These are phyloP conservation scores for Ophion obscuratus DNA, from an alignment of 2,888 invertebrate species.

Conservation along the genomic window DNA sequence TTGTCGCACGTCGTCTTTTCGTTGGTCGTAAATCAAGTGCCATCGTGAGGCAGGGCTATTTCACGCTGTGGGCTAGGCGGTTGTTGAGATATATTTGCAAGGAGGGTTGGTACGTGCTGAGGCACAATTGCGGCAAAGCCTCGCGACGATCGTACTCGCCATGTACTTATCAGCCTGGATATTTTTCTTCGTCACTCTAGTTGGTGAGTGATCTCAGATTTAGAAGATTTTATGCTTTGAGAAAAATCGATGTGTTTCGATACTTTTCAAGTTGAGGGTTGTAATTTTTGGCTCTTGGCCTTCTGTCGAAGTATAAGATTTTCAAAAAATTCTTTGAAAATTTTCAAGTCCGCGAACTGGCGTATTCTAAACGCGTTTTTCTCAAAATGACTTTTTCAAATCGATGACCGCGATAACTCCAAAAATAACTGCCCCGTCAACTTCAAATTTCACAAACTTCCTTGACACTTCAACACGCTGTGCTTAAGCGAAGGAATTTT, in stretches of 20 bases:
- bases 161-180: conserved; percentile 32
- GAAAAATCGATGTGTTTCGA: not conserved
- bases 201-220: conserved; percentile 19
- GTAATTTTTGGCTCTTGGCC: not conserved
- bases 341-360: too few species aligned
- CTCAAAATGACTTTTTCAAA: too few species aligned
- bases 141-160: conserved; percentile 24
- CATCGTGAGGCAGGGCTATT: conserved; percentile 38
- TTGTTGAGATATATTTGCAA: not conserved
- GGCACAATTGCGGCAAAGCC: conserved; percentile 22
- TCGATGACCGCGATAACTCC: too few species aligned
- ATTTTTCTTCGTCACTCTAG: conserved; percentile 8
- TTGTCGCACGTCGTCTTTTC: conserved; percentile 1
- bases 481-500: too few species aligned
- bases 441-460: too few species aligned
- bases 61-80: conserved; percentile 42
- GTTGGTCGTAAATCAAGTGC: conserved; percentile 46
- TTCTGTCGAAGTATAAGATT: too few species aligned
- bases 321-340: too few species aligned
- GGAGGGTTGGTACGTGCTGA: conserved; percentile 20
- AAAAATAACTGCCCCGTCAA: too few species aligned
- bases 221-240: not conserved
- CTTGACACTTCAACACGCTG: too few species aligned
- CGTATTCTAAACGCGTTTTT: too few species aligned
- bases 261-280: not conserved